phyloP scores from a whole-genome alignment of 1,140 invertebrate species.

The Archivesica marissinica region DNA sequence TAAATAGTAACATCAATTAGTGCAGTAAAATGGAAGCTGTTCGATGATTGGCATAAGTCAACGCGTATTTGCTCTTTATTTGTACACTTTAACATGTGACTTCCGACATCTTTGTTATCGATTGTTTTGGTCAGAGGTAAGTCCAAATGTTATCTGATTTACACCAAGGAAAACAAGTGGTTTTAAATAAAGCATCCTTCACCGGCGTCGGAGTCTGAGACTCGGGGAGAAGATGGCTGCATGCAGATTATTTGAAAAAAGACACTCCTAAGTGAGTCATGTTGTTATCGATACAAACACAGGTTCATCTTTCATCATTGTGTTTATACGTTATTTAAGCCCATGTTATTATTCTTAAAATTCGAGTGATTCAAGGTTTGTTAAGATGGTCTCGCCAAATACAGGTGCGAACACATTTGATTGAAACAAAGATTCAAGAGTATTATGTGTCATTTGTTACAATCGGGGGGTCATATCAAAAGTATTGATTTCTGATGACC shows the following conservation, averaged over 20 bases:
- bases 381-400: background rate
- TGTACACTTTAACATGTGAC: background rate
- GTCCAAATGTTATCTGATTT: background rate
- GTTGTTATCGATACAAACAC: background rate
- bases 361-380: background rate
- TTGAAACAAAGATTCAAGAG: background rate
- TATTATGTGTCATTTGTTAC: slow-evolving; percentile 20
- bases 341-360: too few species aligned
- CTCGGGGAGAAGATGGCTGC: slow-evolving; percentile 30
- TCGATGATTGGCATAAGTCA: slow-evolving; percentile 42
- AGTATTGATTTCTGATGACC: slow-evolving; percentile 1
- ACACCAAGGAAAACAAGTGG: background rate
- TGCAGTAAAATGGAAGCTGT: slow-evolving; percentile 46
- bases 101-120: background rate
- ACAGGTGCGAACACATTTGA: slow-evolving; percentile 15
- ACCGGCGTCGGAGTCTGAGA: slow-evolving; percentile 31
- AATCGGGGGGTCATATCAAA: slow-evolving; percentile 23
- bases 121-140: background rate
- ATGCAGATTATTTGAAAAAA: background rate
- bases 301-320: background rate
- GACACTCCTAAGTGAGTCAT: slow-evolving; percentile 35
- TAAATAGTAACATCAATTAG: slow-evolving; percentile 56
- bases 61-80: slow-evolving; percentile 9
- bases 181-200: too few species aligned
- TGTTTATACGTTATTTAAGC: too few species aligned